A percentile compares a stretch with the other conserved stretches of the same genome.
These are phyloP conservation scores for Sphaerodactylus townsendi DNA, from an alignment of 2,113 vertebrate genomes.

Conservation along the genomic window DNA sequence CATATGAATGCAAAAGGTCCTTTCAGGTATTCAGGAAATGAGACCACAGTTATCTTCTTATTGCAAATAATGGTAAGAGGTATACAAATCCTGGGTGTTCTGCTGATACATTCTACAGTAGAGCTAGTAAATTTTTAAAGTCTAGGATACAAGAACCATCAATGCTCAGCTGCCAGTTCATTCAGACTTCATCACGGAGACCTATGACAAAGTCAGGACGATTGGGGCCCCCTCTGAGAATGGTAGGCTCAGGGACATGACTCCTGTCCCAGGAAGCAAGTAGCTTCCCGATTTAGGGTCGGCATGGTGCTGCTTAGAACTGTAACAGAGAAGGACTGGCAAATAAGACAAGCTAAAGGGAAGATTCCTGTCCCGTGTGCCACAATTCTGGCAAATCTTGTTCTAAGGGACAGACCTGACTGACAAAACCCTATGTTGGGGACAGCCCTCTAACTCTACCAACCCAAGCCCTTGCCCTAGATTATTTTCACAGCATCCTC, in stretches of 20 bases:
- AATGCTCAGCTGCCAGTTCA: background rate
- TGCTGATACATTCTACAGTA: too few species aligned
- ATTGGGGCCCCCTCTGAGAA: background rate
- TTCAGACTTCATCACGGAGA: background rate
- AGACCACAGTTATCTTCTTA: background rate
- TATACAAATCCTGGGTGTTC: too few species aligned
- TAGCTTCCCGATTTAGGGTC: background rate
- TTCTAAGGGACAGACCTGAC: background rate
- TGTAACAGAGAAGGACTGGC: background rate
- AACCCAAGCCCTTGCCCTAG: background rate
- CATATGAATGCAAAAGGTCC: too few species aligned
- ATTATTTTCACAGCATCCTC: background rate
- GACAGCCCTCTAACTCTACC: background rate
- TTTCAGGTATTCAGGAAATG: conserved; percentile 2
- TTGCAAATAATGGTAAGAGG: too few species aligned
- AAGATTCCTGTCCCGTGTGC: background rate
- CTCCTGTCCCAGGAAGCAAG: too few species aligned
- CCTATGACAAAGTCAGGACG: background rate
- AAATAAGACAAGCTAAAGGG: background rate
- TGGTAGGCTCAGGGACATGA: background rate
- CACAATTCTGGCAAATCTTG: background rate
- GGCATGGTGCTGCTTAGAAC: background rate
- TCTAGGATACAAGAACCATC: background rate
- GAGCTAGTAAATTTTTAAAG: too few species aligned
- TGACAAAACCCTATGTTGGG: background rate